phyloP scores from a whole-genome alignment of 1,140 invertebrate genomes.

The Galendromus occidentalis region DNA sequence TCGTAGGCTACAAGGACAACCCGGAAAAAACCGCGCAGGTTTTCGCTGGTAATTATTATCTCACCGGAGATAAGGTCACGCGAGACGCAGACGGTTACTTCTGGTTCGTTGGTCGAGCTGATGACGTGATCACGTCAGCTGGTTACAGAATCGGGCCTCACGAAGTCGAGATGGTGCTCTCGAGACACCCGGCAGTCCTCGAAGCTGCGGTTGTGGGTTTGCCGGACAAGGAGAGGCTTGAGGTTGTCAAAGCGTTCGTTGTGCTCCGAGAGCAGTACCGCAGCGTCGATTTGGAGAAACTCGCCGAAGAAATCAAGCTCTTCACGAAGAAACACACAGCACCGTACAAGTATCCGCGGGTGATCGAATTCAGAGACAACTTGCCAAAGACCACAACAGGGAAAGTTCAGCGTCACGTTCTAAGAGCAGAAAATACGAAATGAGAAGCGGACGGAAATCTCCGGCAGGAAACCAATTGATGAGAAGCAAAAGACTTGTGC shows the following conservation, averaged over 20 bases:
- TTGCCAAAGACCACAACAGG: slow-evolving; percentile 32
- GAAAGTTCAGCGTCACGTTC: slow-evolving; percentile 28
- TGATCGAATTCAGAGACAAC: slow-evolving; percentile 29
- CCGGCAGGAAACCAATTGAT: no score
- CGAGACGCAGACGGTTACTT: slow-evolving; percentile 32
- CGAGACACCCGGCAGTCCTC: slow-evolving; percentile 29
- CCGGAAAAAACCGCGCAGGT: slow-evolving; percentile 22
- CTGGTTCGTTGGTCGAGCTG: slow-evolving; percentile 30
- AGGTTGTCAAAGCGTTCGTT: slow-evolving; percentile 33
- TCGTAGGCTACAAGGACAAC: slow-evolving; percentile 28
- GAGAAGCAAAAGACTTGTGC: no score
- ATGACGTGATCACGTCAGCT: slow-evolving; percentile 33
- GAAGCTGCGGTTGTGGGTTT: slow-evolving; percentile 27
- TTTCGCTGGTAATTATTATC: slow-evolving; percentile 28
- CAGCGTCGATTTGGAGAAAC: slow-evolving; percentile 17
- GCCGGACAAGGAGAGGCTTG: slow-evolving; percentile 17
- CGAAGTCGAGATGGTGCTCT: slow-evolving; percentile 19
- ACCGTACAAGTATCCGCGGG: slow-evolving; percentile 35
- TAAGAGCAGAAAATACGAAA: slow-evolving; percentile 24
- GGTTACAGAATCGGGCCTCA: slow-evolving; percentile 25
- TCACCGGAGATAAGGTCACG: slow-evolving; percentile 30
- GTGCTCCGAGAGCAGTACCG: slow-evolving; percentile 25
- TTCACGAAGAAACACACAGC: slow-evolving; percentile 30
- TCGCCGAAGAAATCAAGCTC: slow-evolving; percentile 30
- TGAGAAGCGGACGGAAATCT: no score